Evolutionary conservation across 2,113 vertebrate species (phyloP).

Genomic region (Gymnarchus niloticus): DNA sequence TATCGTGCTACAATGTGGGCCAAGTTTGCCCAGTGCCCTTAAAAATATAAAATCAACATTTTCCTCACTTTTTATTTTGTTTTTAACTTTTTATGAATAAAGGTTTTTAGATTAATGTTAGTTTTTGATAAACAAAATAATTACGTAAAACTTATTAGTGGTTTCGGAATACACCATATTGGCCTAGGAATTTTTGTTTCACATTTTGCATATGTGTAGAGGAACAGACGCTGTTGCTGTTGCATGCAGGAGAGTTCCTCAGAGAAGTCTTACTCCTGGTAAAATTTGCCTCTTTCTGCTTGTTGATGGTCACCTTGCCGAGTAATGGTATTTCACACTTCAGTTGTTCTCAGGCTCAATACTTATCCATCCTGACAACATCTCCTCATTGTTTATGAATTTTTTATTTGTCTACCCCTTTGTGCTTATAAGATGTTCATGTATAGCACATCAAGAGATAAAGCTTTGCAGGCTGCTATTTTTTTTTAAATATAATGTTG

Average conservation of each 20-base stretch:
- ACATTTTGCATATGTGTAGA: not conserved
- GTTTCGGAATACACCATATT: no score
- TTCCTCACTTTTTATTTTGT: no score
- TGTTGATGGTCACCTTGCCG: constrained; percentile 33
- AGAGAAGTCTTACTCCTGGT: not conserved
- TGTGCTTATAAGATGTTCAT: constrained; percentile 34
- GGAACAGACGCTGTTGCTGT: not conserved
- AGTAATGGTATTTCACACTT: constrained; percentile 47
- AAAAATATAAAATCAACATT: not conserved
- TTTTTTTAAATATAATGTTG: not conserved
- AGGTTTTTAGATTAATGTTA: no score
- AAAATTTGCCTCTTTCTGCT: not conserved
- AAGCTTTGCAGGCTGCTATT: not conserved
- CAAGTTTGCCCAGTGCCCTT: not conserved
- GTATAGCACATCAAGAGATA: not conserved
- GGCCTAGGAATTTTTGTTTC: no score
- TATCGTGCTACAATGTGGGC: not conserved
- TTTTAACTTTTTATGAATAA: no score
- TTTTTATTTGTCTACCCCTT: constrained; percentile 59
- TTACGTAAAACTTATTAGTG: no score
- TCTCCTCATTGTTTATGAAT: constrained; percentile 65
- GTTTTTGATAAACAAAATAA: no score
- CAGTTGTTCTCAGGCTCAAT: constrained; percentile 52
- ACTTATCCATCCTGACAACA: constrained; percentile 64
- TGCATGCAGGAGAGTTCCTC: not conserved